Evolutionary conservation across 2,888 invertebrate species (phyloP).

Genomic region (Tribolium freemani): DNA sequence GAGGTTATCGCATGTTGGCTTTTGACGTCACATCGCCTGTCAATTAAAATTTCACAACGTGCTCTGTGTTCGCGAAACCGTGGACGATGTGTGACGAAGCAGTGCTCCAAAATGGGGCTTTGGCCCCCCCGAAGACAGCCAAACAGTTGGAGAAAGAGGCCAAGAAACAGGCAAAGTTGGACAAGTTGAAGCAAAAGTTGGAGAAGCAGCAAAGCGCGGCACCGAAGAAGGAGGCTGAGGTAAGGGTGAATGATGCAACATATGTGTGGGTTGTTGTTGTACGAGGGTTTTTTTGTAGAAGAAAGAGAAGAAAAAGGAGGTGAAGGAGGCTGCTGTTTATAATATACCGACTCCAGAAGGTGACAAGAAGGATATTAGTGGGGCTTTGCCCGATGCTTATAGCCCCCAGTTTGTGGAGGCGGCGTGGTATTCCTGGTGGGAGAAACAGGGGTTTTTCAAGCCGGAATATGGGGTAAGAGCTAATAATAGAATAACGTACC

Average conservation of each 20-base stretch:
- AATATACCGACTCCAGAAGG: conserved; percentile 81
- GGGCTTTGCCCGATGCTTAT: conserved; percentile 93
- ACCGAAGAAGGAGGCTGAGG: conserved; percentile 77
- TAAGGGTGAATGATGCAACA: conserved; percentile 57
- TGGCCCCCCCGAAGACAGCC: conserved; percentile 82
- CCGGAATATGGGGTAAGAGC: conserved; percentile 95
- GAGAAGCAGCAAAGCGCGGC: conserved; percentile 79
- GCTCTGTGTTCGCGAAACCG: background rate
- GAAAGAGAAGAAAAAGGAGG: conserved; percentile 79
- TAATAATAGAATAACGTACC: background rate
- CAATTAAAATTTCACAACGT: conserved; percentile 1
- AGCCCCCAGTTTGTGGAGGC: conserved; percentile 98
- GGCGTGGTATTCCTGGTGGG: conserved; percentile 99
- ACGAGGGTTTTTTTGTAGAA: conserved; percentile 72
- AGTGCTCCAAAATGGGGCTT: conserved; percentile 66
- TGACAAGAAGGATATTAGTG: conserved; percentile 88
- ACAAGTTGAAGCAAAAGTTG: conserved; percentile 94
- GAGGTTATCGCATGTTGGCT: background rate
- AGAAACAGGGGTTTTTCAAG: conserved; percentile 96
- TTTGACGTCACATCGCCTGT: conserved; percentile 3
- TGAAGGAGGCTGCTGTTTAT: conserved; percentile 83
- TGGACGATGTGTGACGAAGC: conserved; percentile 14
- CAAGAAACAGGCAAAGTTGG: conserved; percentile 93
- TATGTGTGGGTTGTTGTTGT: background rate
- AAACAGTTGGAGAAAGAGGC: conserved; percentile 97